Base-by-base conservation (phyloP, 2,888 invertebrate species). In the Dorcus hopei region DNA sequence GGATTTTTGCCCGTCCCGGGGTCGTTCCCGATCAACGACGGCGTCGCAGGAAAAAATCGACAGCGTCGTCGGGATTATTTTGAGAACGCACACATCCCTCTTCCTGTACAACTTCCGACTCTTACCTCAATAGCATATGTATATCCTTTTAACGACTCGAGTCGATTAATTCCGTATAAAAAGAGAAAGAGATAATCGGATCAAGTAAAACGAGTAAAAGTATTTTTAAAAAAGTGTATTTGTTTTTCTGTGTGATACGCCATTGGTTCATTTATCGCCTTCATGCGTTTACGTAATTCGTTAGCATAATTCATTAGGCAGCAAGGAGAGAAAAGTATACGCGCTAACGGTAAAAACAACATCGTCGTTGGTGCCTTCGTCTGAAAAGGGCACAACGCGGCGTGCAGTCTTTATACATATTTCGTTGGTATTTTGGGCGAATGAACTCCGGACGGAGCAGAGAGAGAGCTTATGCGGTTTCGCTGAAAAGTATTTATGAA, bases 351-450 rank as follows among this genome's bases (percentile, higher is more conserved):
- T 33, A 33, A 33, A 33, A 33, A 33, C 26, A 33, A 33, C 26
- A 33, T 33, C 26, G 26, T 33, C 26, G 26, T 45, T 45, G 5
- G 14, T 42, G 14, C 42, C 4, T 42, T 42, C 14, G 14, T 23
- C 23, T 9, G 3, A 23, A 19, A 45, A 11, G 45, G 45, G 45
- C 45, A 11, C 14, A 54, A 51, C 51, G 51, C 52, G 39, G 19
- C 19, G 33, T 33, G 45, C 53, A 51, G 38, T 45, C 45, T 9
- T 42, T 45, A 45, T 19, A 19, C 19, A 19, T 45, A 45, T 45
- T 45, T 45, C 45, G 45, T 9, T 45, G 52, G 62, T 68, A 65
- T 71, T 72, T 69, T 70, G 58, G 72, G 70, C 68, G 69, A 70
- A 68, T 68, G 72, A 71, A 71, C 71, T 70, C 70, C 57, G 53